A percentile compares a stretch with the other conserved stretches of the same genome.
phyloP scores from a whole-genome alignment of 1,140 invertebrate genomes.

The Teleopsis dalmanni region DNA sequence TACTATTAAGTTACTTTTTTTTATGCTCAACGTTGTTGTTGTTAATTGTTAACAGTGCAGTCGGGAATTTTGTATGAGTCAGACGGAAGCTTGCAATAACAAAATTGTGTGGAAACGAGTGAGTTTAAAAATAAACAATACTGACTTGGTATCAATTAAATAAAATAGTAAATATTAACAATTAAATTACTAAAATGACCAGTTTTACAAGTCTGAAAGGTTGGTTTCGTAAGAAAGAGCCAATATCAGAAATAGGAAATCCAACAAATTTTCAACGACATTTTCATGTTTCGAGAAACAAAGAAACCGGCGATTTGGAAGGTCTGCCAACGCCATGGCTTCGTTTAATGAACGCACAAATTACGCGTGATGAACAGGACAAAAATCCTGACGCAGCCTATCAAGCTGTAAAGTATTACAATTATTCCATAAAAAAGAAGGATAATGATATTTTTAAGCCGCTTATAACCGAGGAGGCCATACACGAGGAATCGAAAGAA shows the following conservation, averaged over 20 bases:
- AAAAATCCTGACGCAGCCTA: conserved; percentile 79
- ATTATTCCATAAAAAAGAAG: conserved; percentile 73
- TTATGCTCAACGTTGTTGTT: too few species aligned
- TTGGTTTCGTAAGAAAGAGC: conserved; percentile 35
- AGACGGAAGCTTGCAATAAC: too few species aligned
- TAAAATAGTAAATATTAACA: too few species aligned
- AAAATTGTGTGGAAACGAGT: too few species aligned
- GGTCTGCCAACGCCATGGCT: conserved; percentile 71
- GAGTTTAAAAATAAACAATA: too few species aligned
- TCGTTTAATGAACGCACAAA: conserved; percentile 73
- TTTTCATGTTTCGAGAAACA: conserved; percentile 73
- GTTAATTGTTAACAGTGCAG: too few species aligned
- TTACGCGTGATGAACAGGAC: conserved; percentile 79
- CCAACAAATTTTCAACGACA: conserved; percentile 72
- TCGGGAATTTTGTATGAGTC: too few species aligned
- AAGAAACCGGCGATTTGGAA: conserved; percentile 66
- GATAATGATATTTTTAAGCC: conserved; percentile 65
- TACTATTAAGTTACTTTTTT: too few species aligned
- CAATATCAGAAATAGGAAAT: conserved; percentile 57
- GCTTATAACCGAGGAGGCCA: conserved; percentile 66
- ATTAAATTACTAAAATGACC: conserved; percentile 8
- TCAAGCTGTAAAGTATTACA: conserved; percentile 88
- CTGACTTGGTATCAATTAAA: too few species aligned
- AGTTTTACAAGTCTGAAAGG: conserved; percentile 13
- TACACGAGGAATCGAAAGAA: conserved; percentile 68